A percentile compares a stretch with the other conserved stretches of the same genome.
Conservation (phyloP, 92 coral and sea anemone species). For the Epizoanthus fatuus region DNA sequence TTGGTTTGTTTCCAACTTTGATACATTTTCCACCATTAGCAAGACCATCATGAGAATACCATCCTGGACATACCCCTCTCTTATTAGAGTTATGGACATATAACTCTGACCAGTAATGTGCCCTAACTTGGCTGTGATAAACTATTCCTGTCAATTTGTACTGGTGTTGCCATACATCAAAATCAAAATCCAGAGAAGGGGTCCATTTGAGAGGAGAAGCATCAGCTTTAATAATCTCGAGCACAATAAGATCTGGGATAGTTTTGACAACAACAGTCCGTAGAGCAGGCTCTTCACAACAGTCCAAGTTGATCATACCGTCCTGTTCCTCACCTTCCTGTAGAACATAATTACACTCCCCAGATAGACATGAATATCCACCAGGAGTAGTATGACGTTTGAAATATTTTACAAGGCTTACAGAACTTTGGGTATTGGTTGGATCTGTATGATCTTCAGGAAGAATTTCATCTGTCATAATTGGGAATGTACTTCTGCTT, state of each 20-base stretch:
- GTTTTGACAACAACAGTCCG: neutral
- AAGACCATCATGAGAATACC: conserved; percentile 39
- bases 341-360: too few relatives aligned
- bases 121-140: too few relatives aligned
- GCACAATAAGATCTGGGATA: neutral
- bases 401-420: neutral
- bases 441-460: neutral
- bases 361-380: conserved; percentile 24
- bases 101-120: too few relatives aligned
- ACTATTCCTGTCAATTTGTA: too few relatives aligned
- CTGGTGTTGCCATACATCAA: too few relatives aligned
- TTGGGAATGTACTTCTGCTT: too few relatives aligned
- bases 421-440: neutral
- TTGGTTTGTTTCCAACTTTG: conserved; percentile 23
- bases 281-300: neutral
- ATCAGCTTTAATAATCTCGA: neutral
- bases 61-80: neutral
- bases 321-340: too few relatives aligned
- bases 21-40: conserved; percentile 9
- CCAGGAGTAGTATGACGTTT: neutral
- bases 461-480: too few relatives aligned
- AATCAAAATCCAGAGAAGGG: too few relatives aligned
- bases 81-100: neutral
- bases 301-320: neutral
- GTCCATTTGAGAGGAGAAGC: too few relatives aligned